Base-by-base conservation (phyloP, 37 sponge, comb jelly and placozoan genomes). In the Ianthella basta region DNA sequence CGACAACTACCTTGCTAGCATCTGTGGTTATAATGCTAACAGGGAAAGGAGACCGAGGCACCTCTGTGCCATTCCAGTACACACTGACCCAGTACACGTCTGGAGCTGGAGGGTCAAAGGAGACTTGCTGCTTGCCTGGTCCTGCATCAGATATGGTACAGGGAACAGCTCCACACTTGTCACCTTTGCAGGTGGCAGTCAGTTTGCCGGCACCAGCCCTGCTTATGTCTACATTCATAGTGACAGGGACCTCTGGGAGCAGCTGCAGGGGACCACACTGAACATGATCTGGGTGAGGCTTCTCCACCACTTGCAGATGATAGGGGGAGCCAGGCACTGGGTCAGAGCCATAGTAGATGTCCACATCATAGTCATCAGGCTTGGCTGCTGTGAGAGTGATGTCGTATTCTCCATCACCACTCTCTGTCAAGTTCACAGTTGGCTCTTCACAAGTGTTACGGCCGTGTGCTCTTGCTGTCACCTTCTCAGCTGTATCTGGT, bases 271-370 rank as follows among this genome's bases (percentile, higher is more conserved):
- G 24, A 10, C 24, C 23, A 33, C 82, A 82, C 41, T 12, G 8
- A 40, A 63, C 82, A 13, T 24, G 27, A 23, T 82, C 65, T 14
- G 82, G 82, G 40, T 82, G 53, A 0, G 65, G 65, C 63, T 60
- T 23, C 20, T 82, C 82, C 66, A 39, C 44, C 66, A 82, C 65
- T 54, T 60, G 30, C 21, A 84, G 57, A 1, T 21, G 19, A 29
- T 21, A 72, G 13, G 72, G 84, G 0, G 72, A 35, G 84, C 70
- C 72, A 15, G 74, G 69, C 32, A 83, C 72, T 14, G 55, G 56
- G 15, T 83, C 91, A 21, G 56, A 91, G 5, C 84, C 80, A 86
- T 89, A 92, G 86, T 69, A 36, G 56, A 92, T 79, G 41, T 82
- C 73, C 15, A 92, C 81, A 13, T 37, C 55, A 55, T 89, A 92